Base-by-base conservation (phyloP, 2,797 vertebrate species). In the Sebastes glaucus region DNA sequence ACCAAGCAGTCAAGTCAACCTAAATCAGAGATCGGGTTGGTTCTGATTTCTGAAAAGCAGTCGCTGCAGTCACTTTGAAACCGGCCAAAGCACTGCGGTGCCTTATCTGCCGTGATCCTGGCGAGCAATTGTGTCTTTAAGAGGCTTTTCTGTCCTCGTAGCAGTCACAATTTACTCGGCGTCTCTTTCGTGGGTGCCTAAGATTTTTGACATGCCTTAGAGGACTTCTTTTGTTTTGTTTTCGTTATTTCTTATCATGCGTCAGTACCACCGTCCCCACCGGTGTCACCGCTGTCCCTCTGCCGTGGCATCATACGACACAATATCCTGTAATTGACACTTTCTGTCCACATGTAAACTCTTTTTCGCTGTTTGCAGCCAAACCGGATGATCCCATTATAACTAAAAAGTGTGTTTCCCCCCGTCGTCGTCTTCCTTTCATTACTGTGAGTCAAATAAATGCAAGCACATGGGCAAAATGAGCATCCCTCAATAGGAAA, bases 21-120 rank as follows among this genome's bases (percentile, higher is more conserved):
- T 72, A 80, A 81, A 89, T 90, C 89, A 89, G 55, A 86, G 67
- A 78, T 68, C 30, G 46, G 53, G 74, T 87, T 86, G 28, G 67
- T 85, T 83, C 27, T 81, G 77, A 87, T 91, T 91, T 89, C 79
- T 88, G 81, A 91, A 85, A 87, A 85, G 81, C 85, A 74, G 78
- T 65, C 22, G 20, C 81, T 71, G 80, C 88, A 74, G 82, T 87
- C 79, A 82, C 78, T 92, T 91, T 87, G 78, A 90, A 92, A 90
- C 87, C 66, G 66, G 74, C 84, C 88, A 30, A 83, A 84, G 76
- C 83, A 4, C 60, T 46, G 4, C 74, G 16, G 68, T 30, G 81
- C 78, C 88, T 94, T 91, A 90, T 94, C 93, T 87, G 83, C 78
- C 82, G 42, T 77, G 80, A 87, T 89, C 87, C 88, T 80, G 81